These are phyloP conservation scores for Ophion costatus DNA, from an alignment of 2,888 invertebrate genomes.

Conservation along the genomic window DNA sequence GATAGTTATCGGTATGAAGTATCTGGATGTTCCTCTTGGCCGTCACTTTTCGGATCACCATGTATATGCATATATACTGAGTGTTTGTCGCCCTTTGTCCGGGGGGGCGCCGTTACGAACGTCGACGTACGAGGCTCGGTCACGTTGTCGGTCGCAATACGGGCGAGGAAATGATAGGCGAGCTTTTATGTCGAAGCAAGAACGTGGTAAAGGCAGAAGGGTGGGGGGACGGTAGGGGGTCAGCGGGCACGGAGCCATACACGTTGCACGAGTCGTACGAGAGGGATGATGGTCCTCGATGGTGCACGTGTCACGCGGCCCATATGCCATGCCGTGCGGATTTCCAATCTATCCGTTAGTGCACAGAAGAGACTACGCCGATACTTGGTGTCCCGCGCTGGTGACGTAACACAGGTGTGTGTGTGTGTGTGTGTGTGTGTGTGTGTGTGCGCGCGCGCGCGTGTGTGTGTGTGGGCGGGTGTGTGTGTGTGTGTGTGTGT, in stretches of 20 bases:
- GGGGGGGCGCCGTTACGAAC: neutral
- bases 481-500: too few species aligned
- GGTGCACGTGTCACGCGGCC: conserved; percentile 73
- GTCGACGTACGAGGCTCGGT: neutral
- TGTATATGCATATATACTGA: neutral
- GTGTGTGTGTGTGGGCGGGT: too few species aligned
- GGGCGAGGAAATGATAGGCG: neutral
- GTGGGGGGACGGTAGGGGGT: neutral
- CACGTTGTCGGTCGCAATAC: neutral
- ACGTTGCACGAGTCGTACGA: conserved; percentile 4
- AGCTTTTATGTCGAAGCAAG: conserved; percentile 1
- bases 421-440: neutral
- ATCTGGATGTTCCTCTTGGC: too few species aligned
- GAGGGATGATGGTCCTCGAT: conserved; percentile 42
- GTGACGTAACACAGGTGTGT: neutral
- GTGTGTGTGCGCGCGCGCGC: too few species aligned
- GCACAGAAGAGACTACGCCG: neutral
- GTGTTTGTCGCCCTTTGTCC: neutral
- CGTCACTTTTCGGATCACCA: neutral
- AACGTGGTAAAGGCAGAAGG: neutral
- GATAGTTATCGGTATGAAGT: too few species aligned
- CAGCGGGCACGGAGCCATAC: neutral
- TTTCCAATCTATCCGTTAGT: conserved; percentile 26
- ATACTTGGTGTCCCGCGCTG: neutral
- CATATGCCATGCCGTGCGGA: conserved; percentile 71